These are phyloP conservation scores for Sus cebifrons DNA, from an alignment of 2,797 vertebrate species.

Conservation along the genomic window DNA sequence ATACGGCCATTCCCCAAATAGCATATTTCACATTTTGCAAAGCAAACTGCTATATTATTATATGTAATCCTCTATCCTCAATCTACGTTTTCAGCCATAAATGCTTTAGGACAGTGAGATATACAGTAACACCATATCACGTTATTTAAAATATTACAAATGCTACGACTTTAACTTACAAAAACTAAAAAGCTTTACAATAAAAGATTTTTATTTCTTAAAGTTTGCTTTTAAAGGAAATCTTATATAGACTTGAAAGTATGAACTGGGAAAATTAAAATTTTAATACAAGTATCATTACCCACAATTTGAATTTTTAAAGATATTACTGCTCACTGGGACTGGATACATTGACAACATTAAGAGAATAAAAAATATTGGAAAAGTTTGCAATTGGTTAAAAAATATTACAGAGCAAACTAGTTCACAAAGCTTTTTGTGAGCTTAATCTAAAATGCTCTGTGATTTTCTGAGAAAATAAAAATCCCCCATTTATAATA, in stretches of 20 bases:
- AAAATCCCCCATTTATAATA: not conserved
- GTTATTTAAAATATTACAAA: slow-evolving; percentile 28
- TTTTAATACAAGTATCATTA: slow-evolving; percentile 56
- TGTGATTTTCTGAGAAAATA: slow-evolving; percentile 44
- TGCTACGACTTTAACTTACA: not conserved
- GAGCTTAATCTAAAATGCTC: slow-evolving; percentile 22
- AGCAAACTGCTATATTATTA: not conserved
- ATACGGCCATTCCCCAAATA: not conserved
- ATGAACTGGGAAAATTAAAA: slow-evolving; percentile 30
- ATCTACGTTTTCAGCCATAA: slow-evolving; percentile 30
- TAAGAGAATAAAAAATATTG: not conserved
- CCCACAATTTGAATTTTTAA: slow-evolving; percentile 38
- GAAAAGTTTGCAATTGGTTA: not conserved
- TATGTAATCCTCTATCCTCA: not conserved
- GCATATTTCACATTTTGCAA: not conserved
- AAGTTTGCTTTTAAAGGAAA: slow-evolving; percentile 60
- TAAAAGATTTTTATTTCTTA: slow-evolving; percentile 54
- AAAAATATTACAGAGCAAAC: slow-evolving; percentile 44
- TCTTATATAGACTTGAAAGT: not conserved
- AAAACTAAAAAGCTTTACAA: slow-evolving; percentile 29
- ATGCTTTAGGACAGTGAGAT: slow-evolving; percentile 16
- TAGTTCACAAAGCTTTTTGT: slow-evolving; percentile 37
- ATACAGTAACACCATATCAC: not conserved
- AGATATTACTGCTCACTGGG: not conserved
- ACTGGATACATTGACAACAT: not conserved